These are phyloP conservation scores for Zalophus californianus DNA, from an alignment of 2,797 vertebrate species.

Conservation along the genomic window DNA sequence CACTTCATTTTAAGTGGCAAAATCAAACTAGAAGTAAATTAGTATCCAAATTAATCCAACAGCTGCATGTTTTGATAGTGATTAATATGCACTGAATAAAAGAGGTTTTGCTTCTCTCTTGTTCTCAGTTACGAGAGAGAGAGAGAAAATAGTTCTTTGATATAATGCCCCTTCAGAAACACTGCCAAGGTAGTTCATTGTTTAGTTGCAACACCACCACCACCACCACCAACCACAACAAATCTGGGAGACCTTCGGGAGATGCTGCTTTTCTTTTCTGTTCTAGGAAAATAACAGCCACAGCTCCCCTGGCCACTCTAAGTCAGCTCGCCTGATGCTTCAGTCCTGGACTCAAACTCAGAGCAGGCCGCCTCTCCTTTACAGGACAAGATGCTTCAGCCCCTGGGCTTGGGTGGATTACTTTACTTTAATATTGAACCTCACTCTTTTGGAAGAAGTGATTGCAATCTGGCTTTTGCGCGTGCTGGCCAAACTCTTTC, in stretches of 20 bases:
- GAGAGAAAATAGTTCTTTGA: not conserved
- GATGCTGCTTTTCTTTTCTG: not conserved
- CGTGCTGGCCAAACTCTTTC: not conserved
- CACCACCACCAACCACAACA: not conserved
- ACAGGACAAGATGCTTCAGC: not conserved
- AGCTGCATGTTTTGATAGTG: constrained; percentile 79
- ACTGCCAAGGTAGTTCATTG: not conserved
- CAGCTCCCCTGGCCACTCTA: no score
- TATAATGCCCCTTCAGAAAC: constrained; percentile 45
- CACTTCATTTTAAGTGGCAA: constrained; percentile 79
- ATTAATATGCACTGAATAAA: constrained; percentile 70
- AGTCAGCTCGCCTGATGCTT: not conserved
- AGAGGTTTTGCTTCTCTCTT: constrained; percentile 74
- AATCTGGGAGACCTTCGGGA: not conserved
- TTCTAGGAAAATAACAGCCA: not conserved
- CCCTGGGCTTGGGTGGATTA: accelerated
- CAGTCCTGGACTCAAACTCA: not conserved
- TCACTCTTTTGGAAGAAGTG: not conserved
- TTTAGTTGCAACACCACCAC: not conserved
- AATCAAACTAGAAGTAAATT: constrained; percentile 81
- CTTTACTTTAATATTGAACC: not conserved
- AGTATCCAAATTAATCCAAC: constrained; percentile 78
- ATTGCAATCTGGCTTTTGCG: not conserved
- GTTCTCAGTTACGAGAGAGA: constrained; percentile 33
- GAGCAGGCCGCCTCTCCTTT: not conserved